Base-by-base conservation (phyloP, 2,888 invertebrate genomes). In the Elmis aenea region DNA sequence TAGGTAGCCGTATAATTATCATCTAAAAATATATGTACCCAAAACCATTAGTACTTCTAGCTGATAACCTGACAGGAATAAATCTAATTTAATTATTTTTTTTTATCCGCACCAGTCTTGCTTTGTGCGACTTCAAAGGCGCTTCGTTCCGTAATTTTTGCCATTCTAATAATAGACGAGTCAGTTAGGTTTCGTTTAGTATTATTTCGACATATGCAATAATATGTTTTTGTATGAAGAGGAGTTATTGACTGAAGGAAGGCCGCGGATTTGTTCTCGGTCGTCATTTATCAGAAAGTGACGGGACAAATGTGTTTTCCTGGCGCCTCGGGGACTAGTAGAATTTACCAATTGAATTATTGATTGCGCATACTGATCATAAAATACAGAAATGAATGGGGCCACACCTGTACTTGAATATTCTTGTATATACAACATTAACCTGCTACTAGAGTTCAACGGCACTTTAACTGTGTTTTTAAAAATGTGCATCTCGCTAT, bases 361-460 rank as follows among this genome's bases (percentile, higher is more conserved):
- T 36, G 50, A 50, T 50, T 50, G 40, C 31, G 46, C 36, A 48
- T 48, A 46, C 46, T 33, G 44, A 30, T 45, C 45, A 36, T 48
- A 48, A 48, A 48, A 46, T 40, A 44, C 42, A 39, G 36, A 38
- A 40, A 46, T 48, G 48, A 48, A 48, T 46, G 46, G 45, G n/a
- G 46, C 44, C 48, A 45, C 48, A 48, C 48, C 48, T 48, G 46
- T 37, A 46, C 39, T 38, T 34, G 33, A 27, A 39, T 42, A 45
- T 38, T 46, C 38, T 38, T 38, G 27, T 38, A 36, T 18, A 5
- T 28, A 27, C 26, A 38, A 8, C 36, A 35, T 36, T 38, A 36
- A 42, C 30, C 30, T 36, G 18, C 13, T 26, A n/a, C n/a, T 12
- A 22, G 28, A 30, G 36, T 29, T 36, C 36, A 21, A 25, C 30